Conservation (phyloP, 2,113 vertebrate species). For the Phocoena sinus region DNA sequence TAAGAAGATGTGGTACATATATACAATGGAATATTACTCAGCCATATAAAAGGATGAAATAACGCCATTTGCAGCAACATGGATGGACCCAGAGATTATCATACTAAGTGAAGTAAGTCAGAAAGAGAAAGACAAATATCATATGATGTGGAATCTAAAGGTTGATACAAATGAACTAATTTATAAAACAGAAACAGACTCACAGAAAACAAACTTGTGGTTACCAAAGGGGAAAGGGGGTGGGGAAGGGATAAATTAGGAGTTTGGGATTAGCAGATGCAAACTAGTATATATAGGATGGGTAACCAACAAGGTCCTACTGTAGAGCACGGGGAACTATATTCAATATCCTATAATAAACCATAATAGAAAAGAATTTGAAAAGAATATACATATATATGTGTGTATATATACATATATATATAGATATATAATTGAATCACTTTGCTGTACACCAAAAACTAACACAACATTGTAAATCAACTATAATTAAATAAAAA, state of each 20-base stretch:
- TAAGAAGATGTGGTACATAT: background rate
- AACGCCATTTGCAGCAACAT: background rate
- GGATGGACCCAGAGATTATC: background rate
- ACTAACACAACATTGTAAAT: background rate
- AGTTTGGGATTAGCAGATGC: background rate
- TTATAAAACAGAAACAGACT: background rate
- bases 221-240: background rate
- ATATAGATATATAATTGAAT: background rate
- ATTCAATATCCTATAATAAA: background rate
- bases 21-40: background rate
- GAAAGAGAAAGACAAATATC: background rate
- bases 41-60: background rate
- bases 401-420: too few relatives aligned
- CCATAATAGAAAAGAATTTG: background rate
- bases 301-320: background rate
- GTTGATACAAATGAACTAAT: background rate
- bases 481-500: background rate
- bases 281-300: background rate
- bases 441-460: background rate
- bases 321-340: background rate
- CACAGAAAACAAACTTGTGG: background rate
- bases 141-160: background rate
- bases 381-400: background rate
- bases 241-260: background rate
- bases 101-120: background rate